phyloP scores from a whole-genome alignment of 2,797 vertebrate species.

The Cichlasoma orientale region DNA sequence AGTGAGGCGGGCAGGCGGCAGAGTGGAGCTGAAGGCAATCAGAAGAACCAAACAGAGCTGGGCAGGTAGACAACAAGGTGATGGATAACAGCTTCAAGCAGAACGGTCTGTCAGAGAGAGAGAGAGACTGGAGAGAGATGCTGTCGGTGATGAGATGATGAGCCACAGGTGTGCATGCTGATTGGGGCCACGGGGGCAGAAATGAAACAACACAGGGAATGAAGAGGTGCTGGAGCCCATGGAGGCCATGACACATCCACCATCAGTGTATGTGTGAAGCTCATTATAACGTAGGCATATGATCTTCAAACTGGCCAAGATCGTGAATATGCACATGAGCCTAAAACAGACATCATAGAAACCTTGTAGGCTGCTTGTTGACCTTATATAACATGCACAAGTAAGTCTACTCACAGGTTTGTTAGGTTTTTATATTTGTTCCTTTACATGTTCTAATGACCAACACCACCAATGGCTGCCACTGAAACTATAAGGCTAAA shows the following conservation, averaged over 20 bases:
- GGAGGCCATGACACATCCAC: neutral
- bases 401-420: no score
- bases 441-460: neutral
- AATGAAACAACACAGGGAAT: neutral
- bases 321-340: neutral
- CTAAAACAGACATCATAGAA: no score
- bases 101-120: neutral
- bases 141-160: neutral
- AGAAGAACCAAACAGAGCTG: neutral
- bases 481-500: neutral
- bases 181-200: neutral
- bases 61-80: conserved; percentile 1
- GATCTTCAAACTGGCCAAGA: neutral
- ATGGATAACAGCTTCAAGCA: neutral
- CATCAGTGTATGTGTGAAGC: neutral
- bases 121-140: neutral
- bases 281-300: neutral
- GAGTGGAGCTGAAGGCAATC: neutral
- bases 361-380: neutral
- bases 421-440: neutral
- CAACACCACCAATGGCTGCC: neutral
- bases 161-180: conserved; percentile 5
- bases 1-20: neutral
- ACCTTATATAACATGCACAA: neutral
- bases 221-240: neutral